Base-by-base conservation (phyloP, 2,888 invertebrate species). In the Pseudolycoriella hygida region DNA sequence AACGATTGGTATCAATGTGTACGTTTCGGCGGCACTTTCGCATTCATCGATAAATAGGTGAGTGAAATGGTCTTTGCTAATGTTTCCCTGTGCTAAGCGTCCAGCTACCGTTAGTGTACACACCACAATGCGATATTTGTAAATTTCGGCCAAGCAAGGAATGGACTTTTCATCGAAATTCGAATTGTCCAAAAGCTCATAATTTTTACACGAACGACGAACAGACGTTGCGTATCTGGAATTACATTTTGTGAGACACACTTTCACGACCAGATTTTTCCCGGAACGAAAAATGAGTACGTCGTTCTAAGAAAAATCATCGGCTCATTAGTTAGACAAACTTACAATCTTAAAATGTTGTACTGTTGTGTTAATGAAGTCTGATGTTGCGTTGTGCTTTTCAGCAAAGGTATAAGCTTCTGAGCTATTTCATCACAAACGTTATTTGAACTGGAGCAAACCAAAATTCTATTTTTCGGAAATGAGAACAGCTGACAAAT, bases 21-120 rank as follows among this genome's bases (percentile, higher is more conserved):
- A 80, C 1, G 79, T 73, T 61, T 83, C 83, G 4, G 70, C 71
- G 1, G 78, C 74, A 55, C 84, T 82, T 1, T 81, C 82, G n/a
- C 78, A 79, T 65, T 85, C 85, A 57, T 85, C 85, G 40, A 85
- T 70, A 57, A 84, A 80, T 10, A 80, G 67, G 56, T 83, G 78
- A 1, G 74, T 70, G 57, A 79, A 81, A 3, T 56, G 47, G 15
- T 17, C 18, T 40, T 4, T 12, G 11, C 19, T 4, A 10, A 6
- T 40, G 17, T 40, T 17, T 2, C 6, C 19, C 34, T 43, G 43
- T 15, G 48, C 53, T 14, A 61, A 49, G 51, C 56, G 60, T 0
- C 60, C 75, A 17, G 73, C 69, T 37, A 74, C 67, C 11, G 70
- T 61, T 42, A 81, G 66, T 0, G 83, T 84, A 38, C 72, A 67